Conservation (phyloP, 2,797 vertebrate species). For the Phylloscopus collybita region DNA sequence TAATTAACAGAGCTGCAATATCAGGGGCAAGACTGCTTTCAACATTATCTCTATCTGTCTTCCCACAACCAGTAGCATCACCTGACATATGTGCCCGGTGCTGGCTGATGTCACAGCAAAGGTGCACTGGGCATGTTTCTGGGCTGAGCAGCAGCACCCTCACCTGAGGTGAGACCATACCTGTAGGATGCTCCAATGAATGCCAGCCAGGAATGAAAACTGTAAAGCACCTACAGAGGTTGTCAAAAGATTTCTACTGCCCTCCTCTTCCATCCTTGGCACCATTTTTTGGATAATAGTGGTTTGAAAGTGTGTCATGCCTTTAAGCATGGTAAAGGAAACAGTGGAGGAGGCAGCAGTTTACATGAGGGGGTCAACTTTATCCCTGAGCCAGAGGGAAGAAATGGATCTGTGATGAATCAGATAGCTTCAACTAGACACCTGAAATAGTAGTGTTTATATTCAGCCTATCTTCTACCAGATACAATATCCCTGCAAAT, state of each 20-base stretch:
- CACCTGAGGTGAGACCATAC: neutral
- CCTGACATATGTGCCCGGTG: neutral
- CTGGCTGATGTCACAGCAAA: neutral
- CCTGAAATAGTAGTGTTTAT: neutral
- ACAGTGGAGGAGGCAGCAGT: neutral
- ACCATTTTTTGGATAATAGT: neutral
- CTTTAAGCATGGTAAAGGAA: neutral
- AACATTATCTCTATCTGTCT: neutral
- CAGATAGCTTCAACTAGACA: neutral
- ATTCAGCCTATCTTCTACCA: neutral
- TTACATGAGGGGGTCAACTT: neutral
- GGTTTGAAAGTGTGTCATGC: neutral
- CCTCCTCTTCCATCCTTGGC: neutral
- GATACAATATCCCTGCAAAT: neutral
- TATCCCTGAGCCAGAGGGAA: neutral
- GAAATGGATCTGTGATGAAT: neutral
- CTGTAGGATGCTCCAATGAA: neutral
- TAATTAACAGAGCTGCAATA: neutral
- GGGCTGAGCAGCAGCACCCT: neutral
- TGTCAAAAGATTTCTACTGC: neutral
- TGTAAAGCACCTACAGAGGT: neutral
- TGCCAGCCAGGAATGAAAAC: neutral
- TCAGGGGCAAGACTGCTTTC: neutral
- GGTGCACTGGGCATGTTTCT: neutral
- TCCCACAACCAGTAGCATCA: neutral